phyloP scores from a whole-genome alignment of 1,140 invertebrate species.

The Drosophila simulans region DNA sequence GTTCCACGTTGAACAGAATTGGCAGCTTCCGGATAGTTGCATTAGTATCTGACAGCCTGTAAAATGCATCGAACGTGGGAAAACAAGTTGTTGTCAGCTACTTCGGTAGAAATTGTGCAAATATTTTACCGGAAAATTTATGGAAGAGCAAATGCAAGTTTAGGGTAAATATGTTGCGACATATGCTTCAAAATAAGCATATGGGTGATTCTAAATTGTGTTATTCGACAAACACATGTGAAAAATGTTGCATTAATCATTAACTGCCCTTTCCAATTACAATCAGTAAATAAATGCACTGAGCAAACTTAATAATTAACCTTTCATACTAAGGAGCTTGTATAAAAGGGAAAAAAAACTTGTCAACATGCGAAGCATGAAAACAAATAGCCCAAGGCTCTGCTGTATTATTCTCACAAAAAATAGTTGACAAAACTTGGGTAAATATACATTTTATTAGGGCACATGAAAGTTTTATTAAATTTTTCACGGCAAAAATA shows the following conservation, averaged over 20 bases:
- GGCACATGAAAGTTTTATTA: neutral
- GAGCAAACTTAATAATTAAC: neutral
- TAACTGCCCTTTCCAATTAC: neutral
- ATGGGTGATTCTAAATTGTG: neutral
- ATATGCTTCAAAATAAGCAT: neutral
- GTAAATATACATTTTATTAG: neutral
- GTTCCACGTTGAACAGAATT: conserved; percentile 53
- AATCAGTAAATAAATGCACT: conserved; percentile 8
- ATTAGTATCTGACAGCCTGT: conserved; percentile 59
- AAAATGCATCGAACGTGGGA: conserved; percentile 27
- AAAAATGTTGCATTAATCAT: conserved; percentile 21
- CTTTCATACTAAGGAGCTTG: neutral
- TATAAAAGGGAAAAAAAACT: conserved; percentile 6
- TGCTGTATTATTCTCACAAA: neutral
- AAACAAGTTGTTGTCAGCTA: neutral
- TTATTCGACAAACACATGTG: neutral
- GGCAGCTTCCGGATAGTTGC: conserved; percentile 66
- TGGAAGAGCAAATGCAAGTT: conserved; percentile 5
- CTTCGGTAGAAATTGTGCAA: conserved; percentile 22
- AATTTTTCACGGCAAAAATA: neutral
- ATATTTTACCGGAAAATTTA: conserved; percentile 47
- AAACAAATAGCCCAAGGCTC: conserved; percentile 11
- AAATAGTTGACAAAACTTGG: conserved; percentile 11
- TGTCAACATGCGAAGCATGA: conserved; percentile 8
- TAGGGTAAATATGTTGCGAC: conserved; percentile 12